Conservation (phyloP, 1,140 invertebrate species). For the Eumeta japonica region DNA sequence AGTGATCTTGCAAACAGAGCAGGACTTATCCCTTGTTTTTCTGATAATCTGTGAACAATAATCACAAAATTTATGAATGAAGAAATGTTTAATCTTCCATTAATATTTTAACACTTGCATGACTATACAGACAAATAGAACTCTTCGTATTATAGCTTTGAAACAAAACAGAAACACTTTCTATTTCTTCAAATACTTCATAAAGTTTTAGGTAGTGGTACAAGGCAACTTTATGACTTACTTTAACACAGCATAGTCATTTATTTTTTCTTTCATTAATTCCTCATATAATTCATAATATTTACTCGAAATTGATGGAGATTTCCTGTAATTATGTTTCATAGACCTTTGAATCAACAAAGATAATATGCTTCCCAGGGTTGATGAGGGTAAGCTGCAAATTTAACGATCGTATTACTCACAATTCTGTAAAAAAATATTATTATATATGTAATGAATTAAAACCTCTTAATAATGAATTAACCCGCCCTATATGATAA, state of each 20-base stretch:
- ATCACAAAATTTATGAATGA: slow-evolving; percentile 10
- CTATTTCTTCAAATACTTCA: too few relatives aligned
- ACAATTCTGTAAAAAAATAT: slow-evolving; percentile 7
- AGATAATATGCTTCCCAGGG: slow-evolving; percentile 42
- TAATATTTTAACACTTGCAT: slow-evolving; percentile 1
- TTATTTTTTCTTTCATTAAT: slow-evolving; percentile 33
- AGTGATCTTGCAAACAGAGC: slow-evolving; percentile 46
- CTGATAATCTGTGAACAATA: slow-evolving; percentile 38
- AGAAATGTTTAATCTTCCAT: slow-evolving; percentile 5
- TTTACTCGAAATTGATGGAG: slow-evolving; percentile 42
- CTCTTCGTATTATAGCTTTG: too few relatives aligned
- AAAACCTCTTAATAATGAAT: too few relatives aligned
- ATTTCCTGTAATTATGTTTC: slow-evolving; percentile 47
- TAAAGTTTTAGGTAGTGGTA: too few relatives aligned
- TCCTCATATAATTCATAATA: slow-evolving; percentile 46
- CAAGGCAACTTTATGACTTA: slow-evolving; percentile 22
- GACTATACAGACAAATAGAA: not conserved
- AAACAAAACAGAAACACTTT: too few relatives aligned
- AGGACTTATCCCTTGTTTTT: slow-evolving; percentile 43
- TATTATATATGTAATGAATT: slow-evolving; percentile 2
- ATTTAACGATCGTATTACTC: too few relatives aligned
- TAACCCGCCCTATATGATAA: too few relatives aligned
- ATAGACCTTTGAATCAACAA: slow-evolving; percentile 41
- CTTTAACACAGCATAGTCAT: slow-evolving; percentile 36
- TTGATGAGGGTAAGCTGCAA: slow-evolving; percentile 33